A percentile compares a stretch with the other conserved stretches of the same genome.
phyloP scores from a whole-genome alignment of 1,140 invertebrate species.

The Trichoplusia ni region DNA sequence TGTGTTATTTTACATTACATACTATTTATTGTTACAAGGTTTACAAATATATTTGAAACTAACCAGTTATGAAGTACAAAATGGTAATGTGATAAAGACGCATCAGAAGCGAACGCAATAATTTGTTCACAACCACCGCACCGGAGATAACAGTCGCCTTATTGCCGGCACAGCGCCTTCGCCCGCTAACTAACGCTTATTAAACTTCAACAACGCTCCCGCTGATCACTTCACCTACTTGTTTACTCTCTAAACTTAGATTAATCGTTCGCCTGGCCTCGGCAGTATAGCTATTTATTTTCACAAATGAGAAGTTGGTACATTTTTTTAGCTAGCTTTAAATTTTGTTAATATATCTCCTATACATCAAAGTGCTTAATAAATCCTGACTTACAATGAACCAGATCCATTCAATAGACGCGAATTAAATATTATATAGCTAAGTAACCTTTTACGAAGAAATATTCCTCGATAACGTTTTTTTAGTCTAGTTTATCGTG shows the following conservation, averaged over 20 bases:
- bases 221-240: constrained; percentile 79
- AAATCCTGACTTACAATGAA: constrained; percentile 11
- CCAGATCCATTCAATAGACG: neutral
- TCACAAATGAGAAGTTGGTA: constrained; percentile 36
- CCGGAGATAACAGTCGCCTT: constrained; percentile 75
- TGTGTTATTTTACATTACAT: too few species aligned
- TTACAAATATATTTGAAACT: too few species aligned
- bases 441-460: too few species aligned
- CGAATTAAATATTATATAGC: neutral
- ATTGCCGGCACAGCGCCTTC: constrained; percentile 66
- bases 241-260: constrained; percentile 79
- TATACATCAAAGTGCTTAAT: neutral
- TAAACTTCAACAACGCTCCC: constrained; percentile 77
- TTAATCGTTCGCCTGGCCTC: constrained; percentile 69
- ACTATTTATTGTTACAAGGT: too few species aligned
- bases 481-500: too few species aligned
- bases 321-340: neutral
- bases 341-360: constrained; percentile 4
- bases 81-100: too few species aligned
- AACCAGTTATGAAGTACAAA: too few species aligned
- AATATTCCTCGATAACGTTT: too few species aligned
- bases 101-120: constrained; percentile 51
- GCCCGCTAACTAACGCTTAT: constrained; percentile 78
- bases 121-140: constrained; percentile 61
- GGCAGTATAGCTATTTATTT: constrained; percentile 62